These are phyloP conservation scores for Psittacula cyanocephala DNA, from an alignment of 2,113 vertebrate species.

Conservation along the genomic window DNA sequence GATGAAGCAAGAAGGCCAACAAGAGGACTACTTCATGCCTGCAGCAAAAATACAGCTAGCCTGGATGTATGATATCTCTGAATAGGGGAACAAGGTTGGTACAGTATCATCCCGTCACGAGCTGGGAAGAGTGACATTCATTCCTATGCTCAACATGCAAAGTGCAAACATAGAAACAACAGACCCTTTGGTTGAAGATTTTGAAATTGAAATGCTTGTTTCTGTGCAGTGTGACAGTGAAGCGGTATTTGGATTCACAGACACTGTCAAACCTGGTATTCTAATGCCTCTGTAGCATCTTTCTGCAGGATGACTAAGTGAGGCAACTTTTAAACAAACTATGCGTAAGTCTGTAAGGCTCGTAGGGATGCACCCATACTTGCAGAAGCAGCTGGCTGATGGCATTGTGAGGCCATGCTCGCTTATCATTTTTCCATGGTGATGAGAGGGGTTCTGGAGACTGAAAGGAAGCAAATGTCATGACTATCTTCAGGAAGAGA, in stretches of 20 bases:
- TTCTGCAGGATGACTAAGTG: not conserved
- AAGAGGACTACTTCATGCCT: not conserved
- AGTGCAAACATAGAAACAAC: not conserved
- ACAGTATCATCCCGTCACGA: not conserved
- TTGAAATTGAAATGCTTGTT: not conserved
- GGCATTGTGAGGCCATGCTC: not conserved
- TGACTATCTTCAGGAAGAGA: not conserved
- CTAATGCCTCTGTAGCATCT: not conserved
- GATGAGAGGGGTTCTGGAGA: not conserved
- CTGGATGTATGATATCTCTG: not conserved
- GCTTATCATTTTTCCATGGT: not conserved
- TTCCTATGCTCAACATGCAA: not conserved
- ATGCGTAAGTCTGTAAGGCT: fast-evolving
- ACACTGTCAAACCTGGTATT: not conserved
- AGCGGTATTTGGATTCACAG: not conserved
- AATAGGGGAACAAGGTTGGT: not conserved
- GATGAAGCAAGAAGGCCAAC: not conserved
- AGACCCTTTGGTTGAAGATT: not conserved
- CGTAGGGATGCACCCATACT: not conserved
- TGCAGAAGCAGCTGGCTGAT: not conserved
- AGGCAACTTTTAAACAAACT: not conserved
- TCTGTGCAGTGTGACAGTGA: not conserved
- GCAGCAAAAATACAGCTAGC: not conserved
- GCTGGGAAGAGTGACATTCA: not conserved
- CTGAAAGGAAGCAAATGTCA: not conserved